phyloP scores from a whole-genome alignment of 1,140 invertebrate genomes.

The Geopemphigus sp. region DNA sequence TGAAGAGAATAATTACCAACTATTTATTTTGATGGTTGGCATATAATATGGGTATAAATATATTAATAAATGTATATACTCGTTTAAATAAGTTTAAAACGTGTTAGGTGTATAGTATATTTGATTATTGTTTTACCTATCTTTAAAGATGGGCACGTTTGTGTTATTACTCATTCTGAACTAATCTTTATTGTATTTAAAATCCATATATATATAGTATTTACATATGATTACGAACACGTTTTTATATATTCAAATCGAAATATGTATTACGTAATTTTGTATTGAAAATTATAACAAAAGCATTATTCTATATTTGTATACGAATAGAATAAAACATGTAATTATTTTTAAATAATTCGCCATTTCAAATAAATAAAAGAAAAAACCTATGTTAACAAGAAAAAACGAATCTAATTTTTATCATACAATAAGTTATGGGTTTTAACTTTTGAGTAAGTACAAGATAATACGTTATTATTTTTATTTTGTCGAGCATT shows the following conservation, averaged over 20 bases:
- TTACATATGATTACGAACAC: background rate
- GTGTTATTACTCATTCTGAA: background rate
- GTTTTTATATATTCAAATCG: background rate
- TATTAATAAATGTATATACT: too few relatives aligned
- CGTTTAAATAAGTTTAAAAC: too few relatives aligned
- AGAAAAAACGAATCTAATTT: background rate
- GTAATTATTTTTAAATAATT: background rate
- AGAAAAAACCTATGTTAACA: background rate
- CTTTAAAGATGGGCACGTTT: background rate
- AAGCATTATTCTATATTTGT: background rate
- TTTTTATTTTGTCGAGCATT: too few relatives aligned
- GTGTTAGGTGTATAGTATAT: too few relatives aligned
- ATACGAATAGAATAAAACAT: background rate
- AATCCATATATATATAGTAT: background rate
- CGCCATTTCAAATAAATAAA: background rate
- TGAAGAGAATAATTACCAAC: too few relatives aligned
- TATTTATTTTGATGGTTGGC: too few relatives aligned
- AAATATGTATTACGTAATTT: constrained; percentile 6
- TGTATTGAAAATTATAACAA: background rate
- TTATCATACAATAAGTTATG: too few relatives aligned
- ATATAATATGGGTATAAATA: too few relatives aligned
- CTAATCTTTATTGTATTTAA: constrained; percentile 12
- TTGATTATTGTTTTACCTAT: background rate
- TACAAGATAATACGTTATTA: too few relatives aligned
- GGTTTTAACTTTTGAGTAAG: too few relatives aligned